These are phyloP conservation scores for Ommatoiulus sabulosus DNA, from an alignment of 2,888 invertebrate genomes.

Conservation along the genomic window DNA sequence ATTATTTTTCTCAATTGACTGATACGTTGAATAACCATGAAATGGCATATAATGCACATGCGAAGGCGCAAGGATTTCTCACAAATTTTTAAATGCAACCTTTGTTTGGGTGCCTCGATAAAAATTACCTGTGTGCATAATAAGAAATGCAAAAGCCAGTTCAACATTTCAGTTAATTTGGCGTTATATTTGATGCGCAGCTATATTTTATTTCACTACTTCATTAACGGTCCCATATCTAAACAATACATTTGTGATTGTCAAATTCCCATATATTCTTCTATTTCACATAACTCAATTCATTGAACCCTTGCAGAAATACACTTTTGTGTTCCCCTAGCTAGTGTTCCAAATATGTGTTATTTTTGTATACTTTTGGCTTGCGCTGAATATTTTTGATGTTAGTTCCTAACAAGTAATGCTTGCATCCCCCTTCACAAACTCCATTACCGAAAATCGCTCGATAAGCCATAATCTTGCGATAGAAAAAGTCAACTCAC, in stretches of 20 bases:
- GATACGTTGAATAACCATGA: background rate
- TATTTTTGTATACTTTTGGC: slow-evolving; percentile 13
- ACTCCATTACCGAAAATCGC: background rate
- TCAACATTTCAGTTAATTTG: slow-evolving; percentile 14
- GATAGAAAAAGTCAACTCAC: slow-evolving; percentile 5
- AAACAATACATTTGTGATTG: background rate
- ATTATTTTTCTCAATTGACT: background rate
- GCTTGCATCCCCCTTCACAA: background rate
- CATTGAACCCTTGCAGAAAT: background rate
- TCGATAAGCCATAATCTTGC: background rate
- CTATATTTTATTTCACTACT: background rate
- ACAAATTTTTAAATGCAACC: background rate
- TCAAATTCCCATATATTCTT: slow-evolving; percentile 14
- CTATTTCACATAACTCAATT: background rate
- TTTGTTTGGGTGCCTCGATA: background rate
- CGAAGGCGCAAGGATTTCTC: background rate
- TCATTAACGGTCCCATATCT: background rate
- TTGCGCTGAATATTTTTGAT: slow-evolving; percentile 28
- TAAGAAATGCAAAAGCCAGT: background rate
- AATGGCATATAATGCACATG: background rate
- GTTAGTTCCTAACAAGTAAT: slow-evolving; percentile 5
- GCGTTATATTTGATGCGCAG: background rate
- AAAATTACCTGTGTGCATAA: background rate
- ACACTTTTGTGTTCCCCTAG: background rate
- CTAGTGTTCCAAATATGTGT: background rate